These are phyloP conservation scores for Seriola aureovittata DNA, from an alignment of 2,113 vertebrate genomes.

Conservation along the genomic window DNA sequence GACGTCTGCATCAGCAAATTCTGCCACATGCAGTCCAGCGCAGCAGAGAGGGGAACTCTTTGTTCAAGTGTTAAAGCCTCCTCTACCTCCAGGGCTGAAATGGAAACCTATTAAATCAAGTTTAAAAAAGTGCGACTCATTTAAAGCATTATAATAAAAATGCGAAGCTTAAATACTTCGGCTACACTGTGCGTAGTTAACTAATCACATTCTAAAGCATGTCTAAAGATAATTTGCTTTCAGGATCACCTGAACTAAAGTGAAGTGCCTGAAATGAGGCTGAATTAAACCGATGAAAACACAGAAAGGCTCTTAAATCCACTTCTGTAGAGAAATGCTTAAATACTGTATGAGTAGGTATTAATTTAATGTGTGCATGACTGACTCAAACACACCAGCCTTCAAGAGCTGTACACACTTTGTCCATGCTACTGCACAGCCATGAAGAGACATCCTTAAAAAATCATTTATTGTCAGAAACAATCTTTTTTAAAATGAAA, in stretches of 20 bases:
- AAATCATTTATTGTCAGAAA: not conserved
- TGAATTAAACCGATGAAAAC: slow-evolving; percentile 20
- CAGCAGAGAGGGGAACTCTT: not conserved
- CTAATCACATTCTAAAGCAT: slow-evolving; percentile 23
- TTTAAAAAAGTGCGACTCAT: not conserved
- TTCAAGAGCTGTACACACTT: not conserved
- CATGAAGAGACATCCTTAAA: not conserved
- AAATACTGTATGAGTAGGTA: not conserved
- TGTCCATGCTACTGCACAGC: not conserved
- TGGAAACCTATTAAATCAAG: slow-evolving; percentile 17
- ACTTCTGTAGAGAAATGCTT: not conserved
- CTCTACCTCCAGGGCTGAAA: not conserved
- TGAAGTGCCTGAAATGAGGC: not conserved
- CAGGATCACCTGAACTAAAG: slow-evolving; percentile 12
- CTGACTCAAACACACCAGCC: not conserved
- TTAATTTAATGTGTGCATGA: not conserved
- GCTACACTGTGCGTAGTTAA: not conserved
- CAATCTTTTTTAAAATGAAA: not conserved
- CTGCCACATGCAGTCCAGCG: slow-evolving; percentile 1
- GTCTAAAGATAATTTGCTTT: slow-evolving; percentile 21
- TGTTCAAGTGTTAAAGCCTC: not conserved
- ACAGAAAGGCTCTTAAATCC: not conserved
- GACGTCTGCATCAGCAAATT: slow-evolving; percentile 25
- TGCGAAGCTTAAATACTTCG: slow-evolving; percentile 2
- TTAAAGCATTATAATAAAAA: slow-evolving; percentile 1